Base-by-base conservation (phyloP, 1,140 invertebrate species). In the Glossosoma conforme region DNA sequence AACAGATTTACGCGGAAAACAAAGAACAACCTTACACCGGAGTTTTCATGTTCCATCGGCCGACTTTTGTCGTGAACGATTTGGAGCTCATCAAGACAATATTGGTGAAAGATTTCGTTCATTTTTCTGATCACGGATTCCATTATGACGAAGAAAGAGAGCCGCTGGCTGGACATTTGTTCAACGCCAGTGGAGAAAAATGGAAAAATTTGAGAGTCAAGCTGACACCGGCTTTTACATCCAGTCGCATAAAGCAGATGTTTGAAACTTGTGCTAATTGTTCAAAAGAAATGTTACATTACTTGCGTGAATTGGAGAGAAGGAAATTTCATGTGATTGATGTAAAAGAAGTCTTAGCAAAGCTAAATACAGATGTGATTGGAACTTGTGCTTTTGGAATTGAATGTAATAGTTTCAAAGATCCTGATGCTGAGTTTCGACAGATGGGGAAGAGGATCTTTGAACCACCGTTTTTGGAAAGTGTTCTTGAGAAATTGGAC, bases 351-450 rank as follows among this genome's bases (percentile, higher is more conserved):
- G 52, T 82, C 2, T 74, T 79, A 33, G 74, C 75, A 0, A 73
- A 75, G 37, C 83, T 77, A 52, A 77, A 80, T 0, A 82, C 80
- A 28, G 82, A 85, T 62, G 74, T 81, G 0, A 82, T 84, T 18
- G 80, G 76, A 0, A 77, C 65, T 17, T 76, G 79, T 22, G 80
- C 78, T 3, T 83, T 83, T 60, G 83, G 82, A 0, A 68, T 84
- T 4, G 70, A 82, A 15, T 77, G 78, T 47, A 76, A 80, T 33
- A 72, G 77, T 10, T 70, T 81, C n/a, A 65, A 69, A 45, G 69
- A 81, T 61, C 65, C 74, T 0, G 61, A 80, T 25, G 71, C 75
- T 0, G 73, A 79, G 59, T 83, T 84, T 55, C 59, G 68, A 41
- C 63, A 66, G 59, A 64, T 73, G 54, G 77, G 73, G 3, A 62